Base-by-base conservation (phyloP, 2,888 invertebrate species). In the Gisinianus flammeolus region DNA sequence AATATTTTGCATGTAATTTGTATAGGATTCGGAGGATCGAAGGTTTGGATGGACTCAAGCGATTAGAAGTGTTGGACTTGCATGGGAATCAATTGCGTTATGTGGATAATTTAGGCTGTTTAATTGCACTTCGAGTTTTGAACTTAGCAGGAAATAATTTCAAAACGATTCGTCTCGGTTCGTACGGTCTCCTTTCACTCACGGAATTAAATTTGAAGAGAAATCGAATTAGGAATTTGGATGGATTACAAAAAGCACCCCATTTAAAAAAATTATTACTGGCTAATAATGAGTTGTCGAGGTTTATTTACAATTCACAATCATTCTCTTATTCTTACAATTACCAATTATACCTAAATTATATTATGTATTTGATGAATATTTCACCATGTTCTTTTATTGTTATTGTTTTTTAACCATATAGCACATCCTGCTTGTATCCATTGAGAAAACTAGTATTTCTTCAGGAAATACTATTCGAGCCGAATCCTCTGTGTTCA, bases 91-190 rank as follows among this genome's bases (percentile, higher is more conserved):
- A 94, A 88, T 93, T 97, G 83, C 87, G 87, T 66, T 92, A 92
- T 87, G 91, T 94, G 26, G 89, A 89, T 31, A 94, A 94, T 69
- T 88, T 95, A 82, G 89, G 90, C 52, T 90, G 88, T 85, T 90
- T 95, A 81, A 89, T 88, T 73, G 93, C 94, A 85, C 88, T 97
- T 72, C 94, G 96, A 88, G 96, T 97, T 19, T 89, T 97, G 70
- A 97, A 97, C 88, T 89, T 97, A 85, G 96, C 97, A 69, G 96
- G 96, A 30, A 97, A 97, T 88, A 93, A 93, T 86, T 92, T 97
- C 76, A 91, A 92, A 83, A 90, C 89, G 83, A 91, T 97, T 76
- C 92, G 93, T 67, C 90, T 91, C 79, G 95, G 96, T 86, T 91
- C 97, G 77, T 90, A 91, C 82, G 96, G 95, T 0, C 88, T 97